These are phyloP conservation scores for Paracentrotus lividus DNA, from an alignment of 53 echinoderm and acorn worm genomes.

Conservation along the genomic window DNA sequence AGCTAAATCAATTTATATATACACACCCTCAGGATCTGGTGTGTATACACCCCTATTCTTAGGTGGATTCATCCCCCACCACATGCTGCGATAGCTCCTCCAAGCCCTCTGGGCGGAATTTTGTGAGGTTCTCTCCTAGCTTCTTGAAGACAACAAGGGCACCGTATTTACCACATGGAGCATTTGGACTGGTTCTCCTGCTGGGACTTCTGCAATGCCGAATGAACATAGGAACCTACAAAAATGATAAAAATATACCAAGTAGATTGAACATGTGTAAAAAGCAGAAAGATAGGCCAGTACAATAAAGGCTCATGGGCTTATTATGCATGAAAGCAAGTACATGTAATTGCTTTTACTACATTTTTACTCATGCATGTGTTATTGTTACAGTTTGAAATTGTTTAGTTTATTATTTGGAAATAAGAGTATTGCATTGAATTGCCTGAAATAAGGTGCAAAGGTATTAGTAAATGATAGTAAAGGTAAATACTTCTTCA, in stretches of 20 bases:
- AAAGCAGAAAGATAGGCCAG: background rate
- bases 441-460: too few relatives aligned
- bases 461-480: too few relatives aligned
- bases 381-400: too few relatives aligned
- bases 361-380: too few relatives aligned
- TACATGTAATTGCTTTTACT: too few relatives aligned
- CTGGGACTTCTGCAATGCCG: constrained; percentile 78
- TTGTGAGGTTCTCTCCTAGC: constrained; percentile 68
- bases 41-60: constrained; percentile 83
- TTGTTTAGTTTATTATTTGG: too few relatives aligned
- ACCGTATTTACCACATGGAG: constrained; percentile 87
- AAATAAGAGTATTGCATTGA: too few relatives aligned
- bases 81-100: constrained; percentile 92
- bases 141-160: constrained; percentile 87
- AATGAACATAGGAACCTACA: constrained; percentile 96
- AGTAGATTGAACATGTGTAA: background rate
- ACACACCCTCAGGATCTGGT: constrained; percentile 78
- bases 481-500: too few relatives aligned
- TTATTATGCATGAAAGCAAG: too few relatives aligned
- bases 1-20: too few relatives aligned
- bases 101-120: constrained; percentile 79
- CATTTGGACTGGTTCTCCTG: constrained; percentile 58
- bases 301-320: too few relatives aligned
- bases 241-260: background rate
- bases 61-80: constrained; percentile 97